Evolutionary conservation across 2,797 vertebrate species (phyloP), one percentile per base, ranked within the genome.

Genomic region (Octomys mimax): DNA sequence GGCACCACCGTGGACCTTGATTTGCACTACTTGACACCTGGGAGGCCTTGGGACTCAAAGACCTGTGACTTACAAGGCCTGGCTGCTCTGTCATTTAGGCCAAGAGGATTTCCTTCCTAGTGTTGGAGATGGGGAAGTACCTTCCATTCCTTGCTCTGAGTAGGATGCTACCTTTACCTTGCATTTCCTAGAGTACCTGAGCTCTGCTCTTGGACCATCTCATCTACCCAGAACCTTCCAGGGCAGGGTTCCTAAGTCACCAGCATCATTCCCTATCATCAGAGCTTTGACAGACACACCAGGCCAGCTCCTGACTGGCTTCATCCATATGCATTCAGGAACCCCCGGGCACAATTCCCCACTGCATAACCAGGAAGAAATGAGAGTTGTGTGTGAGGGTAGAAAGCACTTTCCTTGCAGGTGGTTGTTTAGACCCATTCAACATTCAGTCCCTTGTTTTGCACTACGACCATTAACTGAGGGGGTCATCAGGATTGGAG

Each of bases 301-400:
- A 49, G 80, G 4, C 7, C 39, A 61, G 71, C 11, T 18, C 8
- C 2, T 22, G 33, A 82, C 12, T 59, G 59, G 2, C 3, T 5
- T 33, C 59, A 88, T 79, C 73, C 2, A 7, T 4, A 28, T 75
- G 12, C 14, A 26, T 31, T 79, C 92, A 49, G 22, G 39, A 64
- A 61, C 2, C 14, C 12, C 9, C 73, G 42, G n/a, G 80, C 26
- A 54, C 33, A n/a, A 18, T 33, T 79, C 19, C 16, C 68, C 28
- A 42, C 70, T 33, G 79, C 24, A 77, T n/a, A 89, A 31, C 61
- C 31, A 81, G 46, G n/a, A 90, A 90, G 54, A 62, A 89, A 90
- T 2, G 6, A 6, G 33, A 85, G 13, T 14, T 66, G 57, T 78
- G 24, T 21, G 46, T 54, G 46, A 36, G 16, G 8, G 36, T 3